Conservation (phyloP, 2,888 invertebrate species). For the Pammene fasciana region DNA sequence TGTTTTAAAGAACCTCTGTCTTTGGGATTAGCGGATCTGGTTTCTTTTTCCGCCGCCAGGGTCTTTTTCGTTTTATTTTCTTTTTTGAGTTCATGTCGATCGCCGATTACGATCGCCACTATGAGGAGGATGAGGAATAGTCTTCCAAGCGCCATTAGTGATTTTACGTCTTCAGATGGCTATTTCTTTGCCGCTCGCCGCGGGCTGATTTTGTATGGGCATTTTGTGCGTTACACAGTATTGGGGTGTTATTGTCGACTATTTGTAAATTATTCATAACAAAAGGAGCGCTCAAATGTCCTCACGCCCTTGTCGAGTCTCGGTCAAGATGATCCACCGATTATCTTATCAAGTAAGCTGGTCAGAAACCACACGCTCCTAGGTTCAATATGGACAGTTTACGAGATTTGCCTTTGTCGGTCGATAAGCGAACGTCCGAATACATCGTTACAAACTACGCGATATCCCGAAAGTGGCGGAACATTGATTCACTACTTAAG, state of each 20-base stretch:
- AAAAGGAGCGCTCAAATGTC: conserved; percentile 52
- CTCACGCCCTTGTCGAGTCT: conserved; percentile 45
- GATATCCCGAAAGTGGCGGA: conserved; percentile 34
- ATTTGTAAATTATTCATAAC: conserved; percentile 63
- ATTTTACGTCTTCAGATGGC: conserved; percentile 56
- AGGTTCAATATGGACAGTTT: conserved; percentile 61
- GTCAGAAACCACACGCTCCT: conserved; percentile 50
- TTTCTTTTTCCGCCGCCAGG: conserved; percentile 77
- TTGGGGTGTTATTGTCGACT: conserved; percentile 50
- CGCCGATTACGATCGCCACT: conserved; percentile 61
- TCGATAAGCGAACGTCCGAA: conserved; percentile 58
- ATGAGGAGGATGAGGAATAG: conserved; percentile 61
- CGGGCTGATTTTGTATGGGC: conserved; percentile 50
- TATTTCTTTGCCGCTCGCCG: conserved; percentile 53
- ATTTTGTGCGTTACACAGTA: conserved; percentile 54
- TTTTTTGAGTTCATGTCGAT: conserved; percentile 68
- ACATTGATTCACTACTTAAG: conserved; percentile 33
- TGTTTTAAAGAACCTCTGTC: conserved; percentile 67
- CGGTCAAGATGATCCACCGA: conserved; percentile 45
- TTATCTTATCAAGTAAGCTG: conserved; percentile 58
- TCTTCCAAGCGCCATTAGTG: conserved; percentile 75
- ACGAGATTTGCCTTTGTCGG: conserved; percentile 52
- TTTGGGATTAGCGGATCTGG: conserved; percentile 64
- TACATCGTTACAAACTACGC: conserved; percentile 46
- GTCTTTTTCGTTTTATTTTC: conserved; percentile 71